phyloP scores from a whole-genome alignment of 2,797 vertebrate species.

The Loris lydekkerianus region DNA sequence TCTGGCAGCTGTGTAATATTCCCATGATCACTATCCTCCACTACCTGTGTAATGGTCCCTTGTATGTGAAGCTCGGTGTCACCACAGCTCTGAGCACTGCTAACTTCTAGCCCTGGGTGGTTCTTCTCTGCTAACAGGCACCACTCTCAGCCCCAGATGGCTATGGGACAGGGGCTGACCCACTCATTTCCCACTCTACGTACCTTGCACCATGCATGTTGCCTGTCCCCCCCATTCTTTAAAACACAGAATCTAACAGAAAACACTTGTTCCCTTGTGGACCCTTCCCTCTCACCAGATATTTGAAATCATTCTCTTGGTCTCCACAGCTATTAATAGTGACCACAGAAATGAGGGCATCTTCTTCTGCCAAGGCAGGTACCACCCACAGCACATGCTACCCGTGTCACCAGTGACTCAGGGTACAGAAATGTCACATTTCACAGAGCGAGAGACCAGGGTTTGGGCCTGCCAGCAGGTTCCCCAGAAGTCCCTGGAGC shows the following conservation, averaged over 20 bases:
- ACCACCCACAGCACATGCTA: rapidly evolving
- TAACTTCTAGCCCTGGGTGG: neutral
- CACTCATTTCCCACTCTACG: neutral
- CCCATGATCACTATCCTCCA: rapidly evolving
- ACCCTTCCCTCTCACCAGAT: neutral
- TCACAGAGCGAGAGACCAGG: rapidly evolving
- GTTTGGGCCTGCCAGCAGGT: too few relatives aligned
- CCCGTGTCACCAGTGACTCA: rapidly evolving
- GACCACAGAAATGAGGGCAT: rapidly evolving
- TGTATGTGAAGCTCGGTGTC: rapidly evolving
- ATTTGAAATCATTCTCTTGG: neutral
- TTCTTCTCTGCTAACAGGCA: neutral
- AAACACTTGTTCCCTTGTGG: rapidly evolving
- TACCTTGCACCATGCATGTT: rapidly evolving
- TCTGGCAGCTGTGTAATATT: rapidly evolving
- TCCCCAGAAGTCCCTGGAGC: too few relatives aligned
- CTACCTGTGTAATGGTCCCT: rapidly evolving
- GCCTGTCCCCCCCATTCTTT: neutral
- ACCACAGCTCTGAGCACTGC: rapidly evolving
- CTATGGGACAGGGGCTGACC: neutral
- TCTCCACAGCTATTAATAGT: neutral
- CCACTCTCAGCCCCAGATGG: neutral
- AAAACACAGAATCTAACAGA: neutral
- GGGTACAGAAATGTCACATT: neutral
- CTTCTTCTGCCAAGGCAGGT: neutral